Base-by-base conservation (phyloP, 2,888 invertebrate species). In the Lottia scabra region DNA sequence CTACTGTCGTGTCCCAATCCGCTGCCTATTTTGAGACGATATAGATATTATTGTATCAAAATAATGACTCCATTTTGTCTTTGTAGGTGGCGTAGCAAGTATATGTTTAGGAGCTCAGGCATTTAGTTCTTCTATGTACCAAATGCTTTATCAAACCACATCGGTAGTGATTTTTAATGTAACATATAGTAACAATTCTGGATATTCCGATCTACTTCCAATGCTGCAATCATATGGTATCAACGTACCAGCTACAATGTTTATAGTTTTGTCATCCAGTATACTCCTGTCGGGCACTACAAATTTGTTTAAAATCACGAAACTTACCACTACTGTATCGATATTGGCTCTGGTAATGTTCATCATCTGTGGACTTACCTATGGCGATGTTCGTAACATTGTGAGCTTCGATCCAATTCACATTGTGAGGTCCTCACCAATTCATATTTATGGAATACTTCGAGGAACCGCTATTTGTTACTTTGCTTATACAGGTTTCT, bases 401-500 rank as follows among this genome's bases (percentile, higher is more conserved):
- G 4, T 13, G 13, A 23, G 23, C 19, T 2, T 23, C 13, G 1
- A 56, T 2, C 19, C 19, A 19, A n/a, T n/a, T n/a, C 19, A 56
- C 10, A 23, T 2, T 23, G 19, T 8, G 23, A 19, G 8, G 10
- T n/a, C n/a, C n/a, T n/a, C n/a, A n/a, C 56, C 19, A 12, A 23
- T 56, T 23, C 19, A 23, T 10, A 23, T 56, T 56, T 23, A 19
- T 56, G 56, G 56, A 3, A 56, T 56, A 23, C 19, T 56, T 56
- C 19, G 15, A 13, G 56, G 56, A 23, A 23, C 56, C 19, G 56
- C 56, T 23, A 56, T 56, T 12, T 56, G 56, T 3, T 56, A 56
- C 56, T 56, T 56, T 56, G 56, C 56, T 56, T 56, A 56, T 23
- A 56, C 56, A 23, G 56, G 56, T 23, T 56, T 56, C 56, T 19